A percentile compares a stretch with the other conserved stretches of the same genome.
Evolutionary conservation across 2,113 vertebrate species (phyloP).

Genomic region (Tachuris rubrigastra): DNA sequence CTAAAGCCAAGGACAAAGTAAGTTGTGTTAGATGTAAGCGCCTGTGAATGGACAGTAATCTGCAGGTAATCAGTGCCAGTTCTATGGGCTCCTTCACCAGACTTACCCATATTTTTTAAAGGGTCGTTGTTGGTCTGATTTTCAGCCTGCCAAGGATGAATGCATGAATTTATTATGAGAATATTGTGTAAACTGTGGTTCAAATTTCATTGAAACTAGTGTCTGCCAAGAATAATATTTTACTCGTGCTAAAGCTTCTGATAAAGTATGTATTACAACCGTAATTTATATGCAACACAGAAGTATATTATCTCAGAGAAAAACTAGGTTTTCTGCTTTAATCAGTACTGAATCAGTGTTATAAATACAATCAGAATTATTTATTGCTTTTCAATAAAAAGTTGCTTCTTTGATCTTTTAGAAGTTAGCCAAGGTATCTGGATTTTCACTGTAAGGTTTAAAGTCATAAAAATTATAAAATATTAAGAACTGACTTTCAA

Average conservation of each 20-base stretch:
- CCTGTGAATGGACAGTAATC: not conserved
- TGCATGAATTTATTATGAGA: not conserved
- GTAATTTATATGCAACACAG: not conserved
- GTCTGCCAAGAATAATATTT: conserved; percentile 31
- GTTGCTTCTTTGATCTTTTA: not conserved
- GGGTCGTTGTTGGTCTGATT: not conserved
- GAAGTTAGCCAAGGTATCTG: not conserved
- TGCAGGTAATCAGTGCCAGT: not conserved
- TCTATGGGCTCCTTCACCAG: not conserved
- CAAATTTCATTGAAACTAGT: not conserved
- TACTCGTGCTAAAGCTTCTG: not conserved
- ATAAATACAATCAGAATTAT: not conserved
- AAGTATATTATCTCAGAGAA: not conserved
- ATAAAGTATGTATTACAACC: not conserved
- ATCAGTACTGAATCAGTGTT: not conserved
- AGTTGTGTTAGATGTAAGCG: not conserved
- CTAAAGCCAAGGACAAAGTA: not conserved
- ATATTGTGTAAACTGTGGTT: not conserved
- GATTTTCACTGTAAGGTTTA: not conserved
- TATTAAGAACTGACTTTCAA: not conserved
- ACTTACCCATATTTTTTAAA: not conserved
- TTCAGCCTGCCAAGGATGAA: not conserved
- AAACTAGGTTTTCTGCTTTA: not conserved
- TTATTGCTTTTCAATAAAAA: not conserved
- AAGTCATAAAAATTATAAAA: not conserved